Conservation (phyloP, 2,888 invertebrate species). For the Asteroscopus sphinx region DNA sequence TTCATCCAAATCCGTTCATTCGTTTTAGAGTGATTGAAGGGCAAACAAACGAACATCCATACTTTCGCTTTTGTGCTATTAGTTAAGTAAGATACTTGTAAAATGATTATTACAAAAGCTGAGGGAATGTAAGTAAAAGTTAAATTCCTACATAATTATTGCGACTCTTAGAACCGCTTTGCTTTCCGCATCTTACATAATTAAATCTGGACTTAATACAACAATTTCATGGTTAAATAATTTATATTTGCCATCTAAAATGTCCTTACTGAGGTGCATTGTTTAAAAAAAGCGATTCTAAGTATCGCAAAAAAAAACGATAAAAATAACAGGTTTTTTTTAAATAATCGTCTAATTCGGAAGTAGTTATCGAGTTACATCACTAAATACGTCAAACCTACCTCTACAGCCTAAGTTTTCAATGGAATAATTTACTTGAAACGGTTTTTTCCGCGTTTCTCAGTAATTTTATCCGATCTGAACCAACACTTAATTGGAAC, state of each 20-base stretch:
- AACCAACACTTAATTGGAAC: constrained; percentile 79
- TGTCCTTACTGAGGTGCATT: neutral
- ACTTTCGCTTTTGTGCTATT: no score
- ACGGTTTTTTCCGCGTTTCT: constrained; percentile 76
- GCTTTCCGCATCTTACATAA: constrained; percentile 33
- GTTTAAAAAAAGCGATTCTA: neutral
- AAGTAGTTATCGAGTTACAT: constrained; percentile 13
- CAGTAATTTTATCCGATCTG: constrained; percentile 68
- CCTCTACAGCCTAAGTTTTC: constrained; percentile 15
- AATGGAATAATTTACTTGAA: constrained; percentile 32
- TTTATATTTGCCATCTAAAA: neutral
- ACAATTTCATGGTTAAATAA: neutral
- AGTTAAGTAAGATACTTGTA: no score
- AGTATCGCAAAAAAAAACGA: neutral
- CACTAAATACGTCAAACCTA: constrained; percentile 19
- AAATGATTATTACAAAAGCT: neutral
- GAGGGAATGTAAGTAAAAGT: constrained; percentile 16
- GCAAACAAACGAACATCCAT: no score
- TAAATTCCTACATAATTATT: constrained; percentile 30
- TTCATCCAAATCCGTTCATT: no score
- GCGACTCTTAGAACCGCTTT: constrained; percentile 19
- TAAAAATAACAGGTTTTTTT: neutral
- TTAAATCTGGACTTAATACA: constrained; percentile 2
- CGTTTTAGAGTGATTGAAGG: no score
- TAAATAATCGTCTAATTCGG: neutral